Conservation (phyloP, 2,888 invertebrate genomes). For the Tiphia femorata region DNA sequence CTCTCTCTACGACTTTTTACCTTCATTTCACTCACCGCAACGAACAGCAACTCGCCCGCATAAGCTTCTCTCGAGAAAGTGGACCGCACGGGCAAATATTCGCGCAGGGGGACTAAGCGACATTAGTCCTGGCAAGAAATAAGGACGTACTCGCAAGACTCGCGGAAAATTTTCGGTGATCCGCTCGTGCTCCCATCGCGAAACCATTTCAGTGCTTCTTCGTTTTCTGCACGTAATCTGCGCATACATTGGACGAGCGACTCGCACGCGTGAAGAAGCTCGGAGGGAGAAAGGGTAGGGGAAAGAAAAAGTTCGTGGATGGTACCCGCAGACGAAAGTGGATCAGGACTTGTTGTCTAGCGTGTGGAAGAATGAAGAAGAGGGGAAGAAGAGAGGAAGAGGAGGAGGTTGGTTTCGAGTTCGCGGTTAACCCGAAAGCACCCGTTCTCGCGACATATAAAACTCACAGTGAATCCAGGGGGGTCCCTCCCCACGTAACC, state of each 20-base stretch:
- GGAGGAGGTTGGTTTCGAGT: conserved; percentile 38
- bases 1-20: no score
- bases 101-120: no score
- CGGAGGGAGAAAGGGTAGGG: not conserved
- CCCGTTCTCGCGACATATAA: conserved; percentile 39
- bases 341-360: conserved; percentile 37
- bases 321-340: conserved; percentile 36
- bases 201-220: conserved; percentile 29
- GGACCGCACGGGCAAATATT: no score
- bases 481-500: conserved; percentile 25
- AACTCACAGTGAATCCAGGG: conserved; percentile 34
- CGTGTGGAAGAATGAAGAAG: conserved; percentile 1
- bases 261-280: not conserved
- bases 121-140: conserved; percentile 33
- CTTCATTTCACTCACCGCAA: no score
- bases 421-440: conserved; percentile 52
- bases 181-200: no score
- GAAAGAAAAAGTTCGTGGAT: conserved; percentile 40
- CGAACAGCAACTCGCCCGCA: no score
- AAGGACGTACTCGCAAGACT: conserved; percentile 20
- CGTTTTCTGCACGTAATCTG: conserved; percentile 19
- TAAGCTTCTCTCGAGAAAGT: no score
- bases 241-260: not conserved
- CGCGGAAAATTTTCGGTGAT: conserved; percentile 25
- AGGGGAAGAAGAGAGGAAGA: not conserved